These are phyloP conservation scores for Rhipidura dahli DNA, from an alignment of 2,113 vertebrate species.

Conservation along the genomic window DNA sequence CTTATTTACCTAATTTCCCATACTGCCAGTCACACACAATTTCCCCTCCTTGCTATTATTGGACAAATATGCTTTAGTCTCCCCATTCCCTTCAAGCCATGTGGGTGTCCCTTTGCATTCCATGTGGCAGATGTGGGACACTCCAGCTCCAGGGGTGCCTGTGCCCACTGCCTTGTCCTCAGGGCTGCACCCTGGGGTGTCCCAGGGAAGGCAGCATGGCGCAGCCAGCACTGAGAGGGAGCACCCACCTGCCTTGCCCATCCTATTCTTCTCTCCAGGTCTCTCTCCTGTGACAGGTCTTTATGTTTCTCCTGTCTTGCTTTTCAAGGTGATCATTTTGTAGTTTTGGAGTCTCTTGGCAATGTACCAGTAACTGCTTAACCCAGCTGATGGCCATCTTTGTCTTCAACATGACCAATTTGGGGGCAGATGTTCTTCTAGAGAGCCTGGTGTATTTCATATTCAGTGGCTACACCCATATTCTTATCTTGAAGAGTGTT, in stretches of 20 bases:
- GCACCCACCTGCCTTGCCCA: neutral
- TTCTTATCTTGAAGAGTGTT: neutral
- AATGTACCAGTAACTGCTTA: neutral
- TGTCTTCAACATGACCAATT: accelerated
- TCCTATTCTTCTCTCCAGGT: neutral
- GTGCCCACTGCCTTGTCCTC: accelerated
- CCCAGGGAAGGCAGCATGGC: neutral
- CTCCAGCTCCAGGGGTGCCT: neutral
- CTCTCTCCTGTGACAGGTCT: neutral
- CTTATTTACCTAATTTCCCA: too few species aligned
- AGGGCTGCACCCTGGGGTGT: too few species aligned
- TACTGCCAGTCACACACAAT: accelerated
- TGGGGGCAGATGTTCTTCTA: neutral
- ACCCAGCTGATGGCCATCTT: neutral
- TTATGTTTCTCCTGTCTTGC: neutral
- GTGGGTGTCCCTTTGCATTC: neutral
- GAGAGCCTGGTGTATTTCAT: neutral
- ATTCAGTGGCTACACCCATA: neutral
- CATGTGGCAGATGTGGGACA: neutral
- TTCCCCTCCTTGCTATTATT: neutral
- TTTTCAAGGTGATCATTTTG: neutral
- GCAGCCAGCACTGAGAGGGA: neutral
- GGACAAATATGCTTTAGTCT: accelerated
- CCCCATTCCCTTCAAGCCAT: neutral
- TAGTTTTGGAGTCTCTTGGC: neutral